Conservation (phyloP, 2,888 invertebrate species). For the Rotaria socialis region DNA sequence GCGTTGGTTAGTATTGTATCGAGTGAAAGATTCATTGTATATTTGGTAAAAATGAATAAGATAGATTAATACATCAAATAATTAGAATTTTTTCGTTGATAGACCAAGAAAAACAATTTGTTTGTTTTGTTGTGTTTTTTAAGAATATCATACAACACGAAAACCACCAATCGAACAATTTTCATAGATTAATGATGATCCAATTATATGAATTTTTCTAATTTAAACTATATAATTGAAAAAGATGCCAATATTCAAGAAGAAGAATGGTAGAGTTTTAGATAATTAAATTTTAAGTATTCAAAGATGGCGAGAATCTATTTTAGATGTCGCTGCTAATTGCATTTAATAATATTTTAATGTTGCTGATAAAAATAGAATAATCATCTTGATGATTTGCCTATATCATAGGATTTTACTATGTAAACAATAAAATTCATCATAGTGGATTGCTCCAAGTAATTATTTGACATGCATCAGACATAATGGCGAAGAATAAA, state of each 20-base stretch:
- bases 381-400: not conserved
- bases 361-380: not conserved
- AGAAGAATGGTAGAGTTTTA: not conserved
- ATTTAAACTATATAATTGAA: not conserved
- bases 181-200: not conserved
- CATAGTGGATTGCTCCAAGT: not conserved
- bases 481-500: not conserved
- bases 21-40: constrained; percentile 11
- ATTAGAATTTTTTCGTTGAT: not conserved
- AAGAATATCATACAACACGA: not conserved
- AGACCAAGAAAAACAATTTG: not conserved
- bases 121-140: constrained; percentile 25
- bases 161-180: not conserved
- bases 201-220: not conserved
- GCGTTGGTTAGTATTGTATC: constrained; percentile 24
- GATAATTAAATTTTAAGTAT: not conserved
- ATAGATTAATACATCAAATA: not conserved
- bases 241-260: not conserved
- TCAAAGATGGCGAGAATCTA: not conserved
- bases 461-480: not conserved
- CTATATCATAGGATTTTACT: not conserved
- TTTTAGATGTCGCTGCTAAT: not conserved
- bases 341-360: not conserved
- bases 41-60: not conserved
- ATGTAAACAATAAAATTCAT: not conserved